Evolutionary conservation across 2,113 vertebrate genomes (phyloP).

Genomic region (Dipodomys ordii): DNA sequence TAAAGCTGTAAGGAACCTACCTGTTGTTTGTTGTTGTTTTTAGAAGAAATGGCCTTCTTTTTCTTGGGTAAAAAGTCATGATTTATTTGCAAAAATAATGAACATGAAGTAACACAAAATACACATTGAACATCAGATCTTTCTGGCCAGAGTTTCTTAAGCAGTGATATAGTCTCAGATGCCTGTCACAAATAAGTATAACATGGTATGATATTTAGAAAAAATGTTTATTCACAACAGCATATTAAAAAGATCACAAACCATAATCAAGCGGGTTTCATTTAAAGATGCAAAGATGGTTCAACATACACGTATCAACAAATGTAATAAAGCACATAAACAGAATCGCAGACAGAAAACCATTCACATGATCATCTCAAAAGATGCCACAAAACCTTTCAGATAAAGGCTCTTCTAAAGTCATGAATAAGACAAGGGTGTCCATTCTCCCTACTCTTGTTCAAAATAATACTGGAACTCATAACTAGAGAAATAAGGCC

Average conservation of each 20-base stretch:
- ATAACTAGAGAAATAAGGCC: background rate
- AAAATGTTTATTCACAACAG: background rate
- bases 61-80: slow-evolving; percentile 60
- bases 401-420: background rate
- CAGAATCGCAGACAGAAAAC: too few relatives aligned
- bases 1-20: background rate
- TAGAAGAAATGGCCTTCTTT: background rate
- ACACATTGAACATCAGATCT: slow-evolving; percentile 79
- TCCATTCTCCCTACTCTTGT: background rate
- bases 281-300: too few relatives aligned
- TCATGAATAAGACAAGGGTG: background rate
- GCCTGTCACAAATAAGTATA: slow-evolving; percentile 62
- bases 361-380: too few relatives aligned
- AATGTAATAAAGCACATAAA: too few relatives aligned
- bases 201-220: background rate
- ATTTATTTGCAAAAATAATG: slow-evolving; percentile 74
- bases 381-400: background rate
- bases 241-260: background rate
- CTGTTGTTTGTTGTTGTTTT: background rate
- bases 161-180: background rate
- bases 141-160: slow-evolving; percentile 82
- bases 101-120: slow-evolving; percentile 80
- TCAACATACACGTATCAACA: too few relatives aligned
- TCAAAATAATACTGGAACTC: background rate
- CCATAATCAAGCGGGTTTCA: too few relatives aligned